Evolutionary conservation across 2,113 vertebrate species (phyloP).

Genomic region (Sigmodon hispidus): DNA sequence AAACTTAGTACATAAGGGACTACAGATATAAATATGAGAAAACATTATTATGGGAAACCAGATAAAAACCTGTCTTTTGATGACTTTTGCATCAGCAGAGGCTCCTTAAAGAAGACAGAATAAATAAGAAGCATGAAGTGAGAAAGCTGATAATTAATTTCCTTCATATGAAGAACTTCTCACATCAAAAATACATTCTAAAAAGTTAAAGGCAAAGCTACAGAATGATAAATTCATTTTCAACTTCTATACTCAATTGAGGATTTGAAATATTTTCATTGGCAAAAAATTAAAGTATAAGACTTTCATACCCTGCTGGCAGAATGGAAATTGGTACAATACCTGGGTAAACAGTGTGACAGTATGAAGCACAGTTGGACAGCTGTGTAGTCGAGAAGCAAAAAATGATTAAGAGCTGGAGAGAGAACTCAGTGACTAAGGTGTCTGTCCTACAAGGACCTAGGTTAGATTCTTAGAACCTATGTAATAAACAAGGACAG

Average conservation of each 20-base stretch:
- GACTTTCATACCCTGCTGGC: neutral
- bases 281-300: neutral
- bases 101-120: neutral
- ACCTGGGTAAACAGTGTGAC: neutral
- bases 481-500: neutral
- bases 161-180: neutral
- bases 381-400: neutral
- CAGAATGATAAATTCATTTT: neutral
- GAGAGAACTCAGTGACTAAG: too few relatives aligned
- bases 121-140: neutral
- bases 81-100: neutral
- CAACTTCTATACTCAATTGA: neutral
- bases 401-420: neutral
- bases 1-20: neutral
- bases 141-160: neutral
- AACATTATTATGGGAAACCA: neutral
- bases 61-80: neutral
- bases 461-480: neutral
- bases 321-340: neutral
- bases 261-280: neutral
- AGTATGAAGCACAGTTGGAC: neutral
- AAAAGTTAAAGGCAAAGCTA: neutral
- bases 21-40: neutral
- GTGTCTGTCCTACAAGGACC: neutral
- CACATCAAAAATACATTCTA: neutral